Evolutionary conservation across 2,888 invertebrate species (phyloP), one percentile per base, ranked within the genome.

Genomic region (Poecilus cupreus): DNA sequence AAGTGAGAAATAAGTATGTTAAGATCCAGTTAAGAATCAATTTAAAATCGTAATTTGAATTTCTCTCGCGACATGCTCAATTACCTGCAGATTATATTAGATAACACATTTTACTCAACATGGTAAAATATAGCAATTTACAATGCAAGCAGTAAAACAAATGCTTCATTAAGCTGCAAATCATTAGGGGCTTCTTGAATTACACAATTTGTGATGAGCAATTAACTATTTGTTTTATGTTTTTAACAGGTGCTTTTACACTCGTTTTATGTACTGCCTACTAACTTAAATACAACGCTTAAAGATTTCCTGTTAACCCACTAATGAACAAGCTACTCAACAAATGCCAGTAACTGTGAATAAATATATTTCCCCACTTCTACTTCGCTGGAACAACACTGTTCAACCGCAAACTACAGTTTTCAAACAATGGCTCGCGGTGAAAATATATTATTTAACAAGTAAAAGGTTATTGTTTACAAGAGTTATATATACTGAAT

Each of bases 271-370:
- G 26, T 26, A 24, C 72, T 46, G 72, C 72, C 72, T 72, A 49
- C 72, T 46, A 49, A 72, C 72, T 72, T 46, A 70, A 70, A 70
- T 22, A 70, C 72, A 46, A 13, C 46, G 72, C 22, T 60, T 24
- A 46, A 49, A 72, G 46, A 72, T 72, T 72, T 72, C 72, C 72
- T 72, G 72, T 72, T 72, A 24, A 72, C 72, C 72, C 26, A 72
- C 72, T 43, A 46, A 72, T 72, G 22, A 72, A 46, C 24, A n/a
- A 72, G 24, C 24, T 72, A 22, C 26, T 60, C 60, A 26, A 60
- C 60, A 60, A 60, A 26, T 24, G n/a, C 54, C 13, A 54, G 20
- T 54, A 54, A 54, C 54, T 54, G 54, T 54, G 54, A 54, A 54
- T 54, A 54, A 54, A 54, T 54, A 54, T 54, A 54, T 54, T 54